phyloP scores from a whole-genome alignment of 2,797 vertebrate species.

The Rhinatrema bivittatum region DNA sequence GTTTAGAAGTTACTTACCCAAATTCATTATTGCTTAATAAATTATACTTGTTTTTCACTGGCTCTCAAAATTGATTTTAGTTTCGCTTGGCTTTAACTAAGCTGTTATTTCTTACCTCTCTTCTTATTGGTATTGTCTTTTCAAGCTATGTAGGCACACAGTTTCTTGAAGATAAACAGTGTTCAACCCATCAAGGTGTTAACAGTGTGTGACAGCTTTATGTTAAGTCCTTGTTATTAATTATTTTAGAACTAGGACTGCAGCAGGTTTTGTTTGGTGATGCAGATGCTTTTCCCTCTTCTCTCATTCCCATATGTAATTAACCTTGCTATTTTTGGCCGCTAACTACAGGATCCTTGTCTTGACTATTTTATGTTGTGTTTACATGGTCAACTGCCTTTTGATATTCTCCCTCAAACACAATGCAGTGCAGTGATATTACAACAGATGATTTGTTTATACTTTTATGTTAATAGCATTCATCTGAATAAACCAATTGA shows the following conservation, averaged over 20 bases:
- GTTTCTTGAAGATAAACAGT: slow-evolving; percentile 28
- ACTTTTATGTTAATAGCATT: slow-evolving; percentile 15
- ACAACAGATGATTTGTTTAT: slow-evolving; percentile 5
- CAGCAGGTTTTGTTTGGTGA: slow-evolving; percentile 26
- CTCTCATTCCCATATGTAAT: slow-evolving; percentile 19
- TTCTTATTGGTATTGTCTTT: slow-evolving; percentile 28
- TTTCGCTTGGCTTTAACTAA: slow-evolving; percentile 16
- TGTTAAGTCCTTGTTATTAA: slow-evolving; percentile 33
- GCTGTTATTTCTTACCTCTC: slow-evolving; percentile 12
- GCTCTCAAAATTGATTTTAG: slow-evolving; percentile 22
- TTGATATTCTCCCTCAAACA: slow-evolving; percentile 10
- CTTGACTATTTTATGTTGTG: slow-evolving; percentile 21
- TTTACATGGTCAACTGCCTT: slow-evolving; percentile 11
- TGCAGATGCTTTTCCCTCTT: slow-evolving; percentile 13
- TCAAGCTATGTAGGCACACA: background rate
- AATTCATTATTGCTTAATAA: slow-evolving; percentile 32
- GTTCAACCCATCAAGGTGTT: slow-evolving; percentile 26
- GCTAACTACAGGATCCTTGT: slow-evolving; percentile 12
- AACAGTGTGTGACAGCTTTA: slow-evolving; percentile 21
- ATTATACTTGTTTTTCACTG: slow-evolving; percentile 28
- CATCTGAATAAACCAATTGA: slow-evolving; percentile 21
- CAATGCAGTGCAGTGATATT: slow-evolving; percentile 17
- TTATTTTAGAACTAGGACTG: slow-evolving; percentile 33
- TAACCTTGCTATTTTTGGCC: slow-evolving; percentile 40
- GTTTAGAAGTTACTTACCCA: slow-evolving; percentile 12